Base-by-base conservation (phyloP, 2,113 vertebrate species). In the Myrmecophaga tridactyla region DNA sequence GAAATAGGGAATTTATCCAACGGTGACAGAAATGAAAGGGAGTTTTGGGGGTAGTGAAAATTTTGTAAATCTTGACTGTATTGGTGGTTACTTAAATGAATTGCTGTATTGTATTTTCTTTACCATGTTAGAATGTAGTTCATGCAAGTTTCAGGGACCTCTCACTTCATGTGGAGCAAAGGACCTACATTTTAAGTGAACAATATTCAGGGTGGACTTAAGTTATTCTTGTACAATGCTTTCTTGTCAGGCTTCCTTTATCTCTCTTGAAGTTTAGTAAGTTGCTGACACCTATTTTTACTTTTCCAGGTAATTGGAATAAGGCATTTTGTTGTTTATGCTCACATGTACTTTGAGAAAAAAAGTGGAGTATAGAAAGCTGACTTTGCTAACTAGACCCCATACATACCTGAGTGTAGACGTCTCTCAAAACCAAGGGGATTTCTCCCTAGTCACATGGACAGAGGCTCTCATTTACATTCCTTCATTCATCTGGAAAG, bases 81-180 rank as follows among this genome's bases (percentile, higher is more conserved):
- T 63, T n/a, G 0, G 6, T 67, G 3, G 13, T 67, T 58, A 63
- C 20, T 89, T 3, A 41, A 65, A 2, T 91, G 3, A 39, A 15
- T 65, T 56, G 31, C 53, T 87, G 90, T 70, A 85, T 10, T 63
- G 3, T 62, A 62, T 80, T 81, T 81, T 78, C n/a, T 41, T 92
- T 63, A 65, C 27, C 8, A 25, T 21, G 2, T 72, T 6, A 76
- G 43, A 72, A 90, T 70, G 53, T 25, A 62, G 60, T 78, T 51
- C 12, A 63, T 80, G 20, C 10, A 90, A 17, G 65, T 46, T 85
- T 92, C 6, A 17, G 25, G 21, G 12, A 6, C 3, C 3, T 58
- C 17, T 75, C 23, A 43, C 25, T 69, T 85, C 73, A 14, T 60
- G 0, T 77, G 2, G 25, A 60, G 63, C 15, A 31, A 81, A n/a